Conservation (phyloP, 1,140 invertebrate genomes). For the Charaxes varanes region DNA sequence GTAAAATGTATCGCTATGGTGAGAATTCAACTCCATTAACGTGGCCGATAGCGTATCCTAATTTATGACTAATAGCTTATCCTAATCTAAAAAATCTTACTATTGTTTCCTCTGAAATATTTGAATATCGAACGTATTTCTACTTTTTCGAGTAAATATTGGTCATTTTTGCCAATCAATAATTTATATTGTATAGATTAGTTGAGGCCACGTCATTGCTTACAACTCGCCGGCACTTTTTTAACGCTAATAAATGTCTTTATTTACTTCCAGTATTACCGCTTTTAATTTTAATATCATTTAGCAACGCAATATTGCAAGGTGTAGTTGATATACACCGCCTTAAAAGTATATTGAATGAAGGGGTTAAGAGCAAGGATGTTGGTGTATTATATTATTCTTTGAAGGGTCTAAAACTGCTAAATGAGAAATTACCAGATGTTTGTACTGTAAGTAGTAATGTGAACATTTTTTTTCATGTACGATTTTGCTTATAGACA, state of each 20-base stretch:
- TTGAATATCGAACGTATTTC: too few species aligned
- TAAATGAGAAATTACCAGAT: slow-evolving; percentile 57
- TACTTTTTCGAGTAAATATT: too few species aligned
- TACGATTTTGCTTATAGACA: too few species aligned
- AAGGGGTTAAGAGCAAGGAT: slow-evolving; percentile 59
- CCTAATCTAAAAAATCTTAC: too few species aligned
- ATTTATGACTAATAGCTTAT: too few species aligned
- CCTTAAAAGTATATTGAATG: slow-evolving; percentile 58
- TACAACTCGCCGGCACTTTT: slow-evolving; percentile 12
- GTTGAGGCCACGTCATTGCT: slow-evolving; percentile 53
- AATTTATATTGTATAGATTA: slow-evolving; percentile 4
- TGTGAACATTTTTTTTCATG: slow-evolving; percentile 1
- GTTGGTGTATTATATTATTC: slow-evolving; percentile 53
- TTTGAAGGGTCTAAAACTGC: slow-evolving; percentile 52
- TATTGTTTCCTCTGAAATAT: too few species aligned
- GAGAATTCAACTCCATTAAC: slow-evolving; percentile 10
- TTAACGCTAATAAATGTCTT: slow-evolving; percentile 4
- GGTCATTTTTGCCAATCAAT: too few species aligned
- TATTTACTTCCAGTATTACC: slow-evolving; percentile 40
- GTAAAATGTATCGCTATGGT: slow-evolving; percentile 13
- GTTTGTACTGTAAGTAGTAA: slow-evolving; percentile 65
- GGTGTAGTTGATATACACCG: slow-evolving; percentile 57
- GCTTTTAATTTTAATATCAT: slow-evolving; percentile 35
- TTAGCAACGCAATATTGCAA: slow-evolving; percentile 58
- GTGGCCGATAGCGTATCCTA: too few species aligned